A percentile compares a stretch with the other conserved stretches of the same genome.
Evolutionary conservation across 2,888 invertebrate genomes (phyloP).

Genomic region (Agapostemon virescens): DNA sequence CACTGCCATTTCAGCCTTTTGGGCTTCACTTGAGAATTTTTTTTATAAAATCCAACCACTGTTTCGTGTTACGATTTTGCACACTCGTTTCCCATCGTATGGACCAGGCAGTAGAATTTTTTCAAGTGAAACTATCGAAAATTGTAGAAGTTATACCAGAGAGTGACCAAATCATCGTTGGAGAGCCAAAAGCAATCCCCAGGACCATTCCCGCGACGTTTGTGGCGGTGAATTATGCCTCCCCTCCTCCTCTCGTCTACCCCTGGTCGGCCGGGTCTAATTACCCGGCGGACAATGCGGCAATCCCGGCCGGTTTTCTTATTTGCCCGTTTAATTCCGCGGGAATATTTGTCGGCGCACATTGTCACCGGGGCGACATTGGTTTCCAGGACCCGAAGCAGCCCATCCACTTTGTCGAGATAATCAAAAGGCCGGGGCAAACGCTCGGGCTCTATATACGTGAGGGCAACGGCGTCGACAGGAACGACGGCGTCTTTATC

Average conservation of each 20-base stretch:
- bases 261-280: constrained; percentile 18
- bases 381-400: constrained; percentile 86
- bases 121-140: not conserved
- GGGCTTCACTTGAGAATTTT: not conserved
- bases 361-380: constrained; percentile 29
- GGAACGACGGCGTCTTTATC: constrained; percentile 98
- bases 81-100: not conserved
- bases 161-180: not conserved
- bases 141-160: not conserved
- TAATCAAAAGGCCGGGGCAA: constrained; percentile 99
- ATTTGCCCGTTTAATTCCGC: constrained; percentile 9
- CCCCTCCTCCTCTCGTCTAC: not conserved
- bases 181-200: not conserved
- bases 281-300: constrained; percentile 44
- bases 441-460: constrained; percentile 98
- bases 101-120: not conserved
- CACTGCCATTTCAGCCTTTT: too few relatives aligned
- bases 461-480: constrained; percentile 98
- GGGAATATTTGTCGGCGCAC: constrained; percentile 16
- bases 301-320: constrained; percentile 34
- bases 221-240: not conserved
- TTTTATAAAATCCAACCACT: not conserved
- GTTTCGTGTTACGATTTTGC: not conserved
- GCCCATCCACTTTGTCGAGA: constrained; percentile 95
- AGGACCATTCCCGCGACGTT: constrained; percentile 1